phyloP scores from a whole-genome alignment of 2,888 invertebrate species.

The Xestia xanthographa region DNA sequence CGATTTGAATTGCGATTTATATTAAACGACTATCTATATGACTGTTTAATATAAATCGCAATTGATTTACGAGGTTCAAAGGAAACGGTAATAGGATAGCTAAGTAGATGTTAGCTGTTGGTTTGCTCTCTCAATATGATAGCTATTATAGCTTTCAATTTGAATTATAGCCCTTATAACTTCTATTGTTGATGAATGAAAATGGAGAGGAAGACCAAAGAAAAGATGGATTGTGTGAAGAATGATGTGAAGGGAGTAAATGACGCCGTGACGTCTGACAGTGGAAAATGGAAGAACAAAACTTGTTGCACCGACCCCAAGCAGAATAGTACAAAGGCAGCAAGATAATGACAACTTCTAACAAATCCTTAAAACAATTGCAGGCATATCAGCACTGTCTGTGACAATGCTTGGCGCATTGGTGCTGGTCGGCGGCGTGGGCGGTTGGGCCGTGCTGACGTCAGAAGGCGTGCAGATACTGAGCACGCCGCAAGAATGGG shows the following conservation, averaged over 20 bases:
- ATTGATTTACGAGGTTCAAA: too few relatives aligned
- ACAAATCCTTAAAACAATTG: conserved; percentile 10
- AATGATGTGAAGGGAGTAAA: not conserved
- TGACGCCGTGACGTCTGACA: not conserved
- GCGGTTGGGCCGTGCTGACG: conserved; percentile 86
- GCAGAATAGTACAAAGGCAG: not conserved
- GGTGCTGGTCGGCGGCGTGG: conserved; percentile 85
- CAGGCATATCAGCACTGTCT: conserved; percentile 85
- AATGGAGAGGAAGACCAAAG: not conserved
- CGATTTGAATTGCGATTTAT: too few relatives aligned
- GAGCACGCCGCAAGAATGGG: conserved; percentile 85
- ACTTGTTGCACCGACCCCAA: not conserved
- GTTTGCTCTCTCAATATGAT: not conserved
- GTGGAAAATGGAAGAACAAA: not conserved
- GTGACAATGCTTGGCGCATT: conserved; percentile 82
- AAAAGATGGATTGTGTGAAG: not conserved
- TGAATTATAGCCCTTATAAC: not conserved
- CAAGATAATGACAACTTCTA: not conserved
- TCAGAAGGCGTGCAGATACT: conserved; percentile 84
- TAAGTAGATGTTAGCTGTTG: not conserved
- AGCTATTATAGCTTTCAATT: not conserved
- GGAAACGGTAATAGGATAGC: not conserved
- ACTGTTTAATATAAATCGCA: too few relatives aligned
- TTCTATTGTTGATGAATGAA: not conserved
- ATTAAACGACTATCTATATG: too few relatives aligned